Conservation (phyloP, 2,888 invertebrate species). For the Amblyteles armatorius region DNA sequence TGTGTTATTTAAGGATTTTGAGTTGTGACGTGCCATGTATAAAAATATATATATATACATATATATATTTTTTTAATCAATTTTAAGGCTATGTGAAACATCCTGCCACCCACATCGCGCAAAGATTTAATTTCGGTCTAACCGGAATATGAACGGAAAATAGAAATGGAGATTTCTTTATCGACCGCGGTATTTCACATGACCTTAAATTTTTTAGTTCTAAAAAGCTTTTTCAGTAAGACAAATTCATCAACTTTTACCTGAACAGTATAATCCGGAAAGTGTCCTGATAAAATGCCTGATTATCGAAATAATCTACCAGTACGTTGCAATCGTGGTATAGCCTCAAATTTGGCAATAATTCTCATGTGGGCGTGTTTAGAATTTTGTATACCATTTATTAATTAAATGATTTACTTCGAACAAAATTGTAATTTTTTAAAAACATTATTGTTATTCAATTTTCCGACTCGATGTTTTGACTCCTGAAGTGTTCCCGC, state of each 20-base stretch:
- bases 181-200: background rate
- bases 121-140: no score
- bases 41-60: background rate
- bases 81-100: no score
- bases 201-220: conserved; percentile 1
- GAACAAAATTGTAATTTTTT: no score
- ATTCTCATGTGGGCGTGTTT: background rate
- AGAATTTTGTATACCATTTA: background rate
- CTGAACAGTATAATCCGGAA: conserved; percentile 50
- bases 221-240: conserved; percentile 15
- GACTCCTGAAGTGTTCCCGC: background rate
- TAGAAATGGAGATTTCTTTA: background rate
- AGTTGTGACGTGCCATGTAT: background rate
- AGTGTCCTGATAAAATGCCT: conserved; percentile 49
- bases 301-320: conserved; percentile 45
- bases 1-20: background rate
- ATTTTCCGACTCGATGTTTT: background rate
- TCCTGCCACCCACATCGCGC: no score
- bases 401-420: background rate
- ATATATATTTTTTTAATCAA: no score
- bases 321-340: background rate
- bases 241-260: conserved; percentile 43
- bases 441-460: background rate
- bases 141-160: no score
- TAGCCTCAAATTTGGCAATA: background rate